Evolutionary conservation across 2,113 vertebrate species (phyloP).

Genomic region (Daubentonia madagascariensis): DNA sequence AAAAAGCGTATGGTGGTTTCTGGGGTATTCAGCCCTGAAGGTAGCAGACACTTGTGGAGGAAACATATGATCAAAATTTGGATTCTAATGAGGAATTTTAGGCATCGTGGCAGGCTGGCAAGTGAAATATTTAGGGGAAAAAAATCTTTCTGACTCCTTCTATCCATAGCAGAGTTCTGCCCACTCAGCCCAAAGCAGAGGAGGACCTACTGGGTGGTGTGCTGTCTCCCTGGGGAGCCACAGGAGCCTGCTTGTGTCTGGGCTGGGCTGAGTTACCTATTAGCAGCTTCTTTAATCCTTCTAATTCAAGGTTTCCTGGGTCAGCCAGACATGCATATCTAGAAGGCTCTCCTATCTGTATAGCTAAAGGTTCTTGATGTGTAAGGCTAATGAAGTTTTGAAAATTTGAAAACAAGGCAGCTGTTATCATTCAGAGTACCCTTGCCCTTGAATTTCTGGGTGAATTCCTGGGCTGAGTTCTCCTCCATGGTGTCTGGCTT

Average conservation of each 20-base stretch:
- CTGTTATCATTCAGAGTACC: neutral
- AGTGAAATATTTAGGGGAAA: neutral
- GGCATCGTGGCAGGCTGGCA: neutral
- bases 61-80: neutral
- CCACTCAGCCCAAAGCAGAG: neutral
- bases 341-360: neutral
- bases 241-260: neutral
- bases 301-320: neutral
- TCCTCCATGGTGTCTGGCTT: neutral
- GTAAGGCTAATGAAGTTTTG: neutral
- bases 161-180: neutral
- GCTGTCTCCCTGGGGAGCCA: fast-evolving
- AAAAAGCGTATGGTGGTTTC: neutral
- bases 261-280: neutral
- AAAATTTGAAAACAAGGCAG: neutral
- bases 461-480: neutral
- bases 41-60: neutral
- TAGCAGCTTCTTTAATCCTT: neutral
- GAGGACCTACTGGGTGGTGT: fast-evolving
- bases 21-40: neutral
- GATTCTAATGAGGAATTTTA: neutral
- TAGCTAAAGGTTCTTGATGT: neutral
- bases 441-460: neutral
- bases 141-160: neutral
- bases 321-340: neutral